Percentiles rank a stretch among this genome's conserved stretches.
Conservation (phyloP, 2,797 vertebrate species). For the Peromyscus eremicus region DNA sequence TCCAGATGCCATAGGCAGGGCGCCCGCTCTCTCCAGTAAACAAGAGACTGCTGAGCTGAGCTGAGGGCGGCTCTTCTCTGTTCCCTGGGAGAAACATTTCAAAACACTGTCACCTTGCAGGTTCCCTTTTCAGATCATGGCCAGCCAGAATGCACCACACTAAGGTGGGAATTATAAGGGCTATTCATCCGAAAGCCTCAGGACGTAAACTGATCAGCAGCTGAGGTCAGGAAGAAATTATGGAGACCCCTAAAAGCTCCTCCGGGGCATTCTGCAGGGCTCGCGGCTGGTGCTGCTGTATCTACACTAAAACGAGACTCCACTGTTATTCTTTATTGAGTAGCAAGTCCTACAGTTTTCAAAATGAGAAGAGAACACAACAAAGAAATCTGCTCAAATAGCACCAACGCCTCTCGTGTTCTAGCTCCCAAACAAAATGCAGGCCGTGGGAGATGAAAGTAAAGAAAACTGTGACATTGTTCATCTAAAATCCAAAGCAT, state of each 20-base stretch:
- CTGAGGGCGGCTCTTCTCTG: conserved; percentile 70
- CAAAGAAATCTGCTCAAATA: conserved; percentile 63
- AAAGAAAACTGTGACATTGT: conserved; percentile 15
- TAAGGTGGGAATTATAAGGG: conserved; percentile 33
- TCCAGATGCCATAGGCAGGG: conserved; percentile 82
- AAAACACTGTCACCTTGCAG: conserved; percentile 72
- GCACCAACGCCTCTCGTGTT: conserved; percentile 21
- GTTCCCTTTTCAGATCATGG: conserved; percentile 60
- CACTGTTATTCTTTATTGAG: conserved; percentile 67
- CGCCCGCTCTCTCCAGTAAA: conserved; percentile 77
- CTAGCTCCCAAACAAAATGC: conserved; percentile 56
- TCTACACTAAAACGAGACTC: conserved; percentile 49
- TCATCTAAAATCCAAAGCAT: conserved; percentile 44
- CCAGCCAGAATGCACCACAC: conserved; percentile 43
- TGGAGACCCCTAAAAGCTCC: conserved; percentile 65
- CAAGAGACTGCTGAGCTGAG: conserved; percentile 80
- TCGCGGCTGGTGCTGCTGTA: conserved; percentile 38
- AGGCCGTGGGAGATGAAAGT: neutral
- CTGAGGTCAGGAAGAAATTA: conserved; percentile 76
- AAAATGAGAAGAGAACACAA: conserved; percentile 67
- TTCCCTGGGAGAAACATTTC: conserved; percentile 72
- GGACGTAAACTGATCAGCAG: conserved; percentile 72
- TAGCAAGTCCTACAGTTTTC: conserved; percentile 68
- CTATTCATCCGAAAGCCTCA: conserved; percentile 62
- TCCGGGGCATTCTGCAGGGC: conserved; percentile 38